phyloP scores from a whole-genome alignment of 2,797 vertebrate species.

The Adelosebastes latens region DNA sequence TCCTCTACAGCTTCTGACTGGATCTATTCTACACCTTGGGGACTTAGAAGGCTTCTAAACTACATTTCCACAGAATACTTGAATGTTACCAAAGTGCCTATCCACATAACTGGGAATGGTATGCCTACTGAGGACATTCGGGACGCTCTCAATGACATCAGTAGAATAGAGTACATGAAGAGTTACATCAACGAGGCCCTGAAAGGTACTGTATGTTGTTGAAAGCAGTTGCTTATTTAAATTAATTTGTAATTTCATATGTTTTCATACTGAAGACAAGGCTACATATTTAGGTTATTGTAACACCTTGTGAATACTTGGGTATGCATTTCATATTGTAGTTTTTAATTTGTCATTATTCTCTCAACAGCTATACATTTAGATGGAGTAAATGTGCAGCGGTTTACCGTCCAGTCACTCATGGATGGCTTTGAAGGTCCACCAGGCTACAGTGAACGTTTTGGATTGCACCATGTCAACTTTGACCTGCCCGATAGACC shows the following conservation, averaged over 20 bases:
- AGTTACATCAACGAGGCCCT: slow-evolving; percentile 90
- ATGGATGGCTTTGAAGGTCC: slow-evolving; percentile 90
- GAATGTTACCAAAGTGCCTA: slow-evolving; percentile 78
- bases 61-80: slow-evolving; percentile 88
- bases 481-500: slow-evolving; percentile 83
- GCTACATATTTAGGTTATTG: too few species aligned
- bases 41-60: slow-evolving; percentile 87
- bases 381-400: slow-evolving; percentile 10
- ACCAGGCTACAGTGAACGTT: slow-evolving; percentile 85
- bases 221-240: background rate
- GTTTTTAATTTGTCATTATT: background rate
- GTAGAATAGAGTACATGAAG: slow-evolving; percentile 82
- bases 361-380: slow-evolving; percentile 4
- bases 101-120: slow-evolving; percentile 91
- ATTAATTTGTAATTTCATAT: background rate
- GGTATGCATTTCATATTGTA: background rate
- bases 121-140: slow-evolving; percentile 74
- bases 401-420: slow-evolving; percentile 85
- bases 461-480: slow-evolving; percentile 85
- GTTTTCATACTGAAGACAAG: too few species aligned
- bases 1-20: slow-evolving; percentile 85
- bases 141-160: slow-evolving; percentile 82
- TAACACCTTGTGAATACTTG: background rate
- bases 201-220: slow-evolving; percentile 83
- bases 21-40: slow-evolving; percentile 89